A percentile compares a stretch with the other conserved stretches of the same genome.
phyloP scores from a whole-genome alignment of 2,113 vertebrate genomes.

The Malurus elegans region DNA sequence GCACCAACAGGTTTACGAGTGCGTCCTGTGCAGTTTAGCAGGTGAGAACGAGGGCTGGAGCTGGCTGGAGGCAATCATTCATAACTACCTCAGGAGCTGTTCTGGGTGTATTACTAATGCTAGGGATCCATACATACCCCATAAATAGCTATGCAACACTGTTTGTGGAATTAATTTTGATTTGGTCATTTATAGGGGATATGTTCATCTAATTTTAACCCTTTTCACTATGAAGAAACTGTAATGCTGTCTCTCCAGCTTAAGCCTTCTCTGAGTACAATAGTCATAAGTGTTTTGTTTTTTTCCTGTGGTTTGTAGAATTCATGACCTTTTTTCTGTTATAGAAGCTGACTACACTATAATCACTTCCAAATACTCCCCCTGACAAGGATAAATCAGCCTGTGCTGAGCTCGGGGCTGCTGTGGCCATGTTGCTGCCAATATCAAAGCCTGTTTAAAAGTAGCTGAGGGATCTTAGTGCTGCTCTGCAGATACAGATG shows the following conservation, averaged over 20 bases:
- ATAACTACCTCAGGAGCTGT: not conserved
- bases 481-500: not conserved
- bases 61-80: not conserved
- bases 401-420: not conserved
- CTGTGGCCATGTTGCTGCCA: not conserved
- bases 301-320: not conserved
- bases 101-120: not conserved
- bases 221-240: not conserved
- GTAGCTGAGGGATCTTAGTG: not conserved
- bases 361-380: constrained; percentile 40
- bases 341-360: constrained; percentile 11
- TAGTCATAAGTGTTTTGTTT: not conserved
- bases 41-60: not conserved
- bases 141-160: not conserved
- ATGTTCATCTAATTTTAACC: not conserved
- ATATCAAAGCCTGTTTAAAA: constrained; percentile 27
- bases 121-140: not conserved
- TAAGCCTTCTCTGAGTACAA: not conserved
- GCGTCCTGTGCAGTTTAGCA: not conserved
- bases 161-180: not conserved
- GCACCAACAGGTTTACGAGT: not conserved
- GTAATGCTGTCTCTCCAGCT: not conserved
- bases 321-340: not conserved
- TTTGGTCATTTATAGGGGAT: not conserved
- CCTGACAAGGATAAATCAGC: constrained; percentile 54